A percentile compares a stretch with the other conserved stretches of the same genome.
These are phyloP conservation scores for Phalloptychus januarius DNA, from an alignment of 2,797 vertebrate species.

Conservation along the genomic window DNA sequence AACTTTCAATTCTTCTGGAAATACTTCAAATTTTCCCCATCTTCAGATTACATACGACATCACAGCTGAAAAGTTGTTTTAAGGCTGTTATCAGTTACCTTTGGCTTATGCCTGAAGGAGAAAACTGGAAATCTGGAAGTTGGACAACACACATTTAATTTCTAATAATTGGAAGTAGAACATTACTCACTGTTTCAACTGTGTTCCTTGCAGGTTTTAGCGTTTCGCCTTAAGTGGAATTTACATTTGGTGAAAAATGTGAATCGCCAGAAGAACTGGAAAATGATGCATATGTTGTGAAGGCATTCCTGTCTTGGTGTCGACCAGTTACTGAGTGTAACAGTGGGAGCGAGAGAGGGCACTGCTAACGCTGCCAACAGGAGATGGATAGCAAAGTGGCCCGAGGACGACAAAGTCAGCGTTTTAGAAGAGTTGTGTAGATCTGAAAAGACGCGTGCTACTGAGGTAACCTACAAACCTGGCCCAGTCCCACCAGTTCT, in stretches of 20 bases:
- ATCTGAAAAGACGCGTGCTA: too few species aligned
- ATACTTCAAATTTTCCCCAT: not conserved
- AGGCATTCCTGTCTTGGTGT: not conserved
- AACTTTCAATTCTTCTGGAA: not conserved
- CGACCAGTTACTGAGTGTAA: not conserved
- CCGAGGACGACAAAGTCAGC: too few species aligned
- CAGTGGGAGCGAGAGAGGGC: not conserved
- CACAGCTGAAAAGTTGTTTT: not conserved
- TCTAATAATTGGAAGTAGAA: not conserved
- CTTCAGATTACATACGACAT: not conserved
- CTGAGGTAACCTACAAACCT: too few species aligned
- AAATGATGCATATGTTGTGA: not conserved
- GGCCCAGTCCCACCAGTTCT: too few species aligned
- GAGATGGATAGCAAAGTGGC: not conserved
- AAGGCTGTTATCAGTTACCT: conserved; percentile 1
- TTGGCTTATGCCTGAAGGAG: not conserved
- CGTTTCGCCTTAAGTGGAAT: not conserved
- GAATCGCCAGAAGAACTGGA: not conserved
- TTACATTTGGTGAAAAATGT: not conserved
- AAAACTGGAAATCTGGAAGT: not conserved
- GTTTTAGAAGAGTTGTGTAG: too few species aligned
- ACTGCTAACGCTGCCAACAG: not conserved
- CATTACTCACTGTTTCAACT: not conserved
- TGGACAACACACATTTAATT: not conserved
- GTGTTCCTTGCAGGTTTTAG: not conserved